Evolutionary conservation across 2,797 vertebrate genomes (phyloP).

Genomic region (Eremophila alpestris): DNA sequence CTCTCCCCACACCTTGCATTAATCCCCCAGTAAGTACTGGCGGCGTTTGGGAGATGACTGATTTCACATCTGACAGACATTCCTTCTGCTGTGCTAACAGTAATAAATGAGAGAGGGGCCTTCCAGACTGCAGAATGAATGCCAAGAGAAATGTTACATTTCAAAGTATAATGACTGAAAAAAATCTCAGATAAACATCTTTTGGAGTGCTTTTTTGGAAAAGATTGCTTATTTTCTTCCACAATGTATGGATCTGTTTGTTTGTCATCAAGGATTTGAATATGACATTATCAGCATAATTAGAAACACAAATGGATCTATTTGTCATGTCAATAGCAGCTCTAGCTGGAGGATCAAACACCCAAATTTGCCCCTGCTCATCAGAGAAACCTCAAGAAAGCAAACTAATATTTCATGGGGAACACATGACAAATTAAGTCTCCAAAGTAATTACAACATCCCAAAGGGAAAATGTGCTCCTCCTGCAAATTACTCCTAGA

Average conservation of each 20-base stretch:
- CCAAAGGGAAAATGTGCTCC: conserved; percentile 2
- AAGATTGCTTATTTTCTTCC: conserved; percentile 24
- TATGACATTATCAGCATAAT: background rate
- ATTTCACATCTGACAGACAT: conserved; percentile 77
- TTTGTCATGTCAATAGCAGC: conserved; percentile 19
- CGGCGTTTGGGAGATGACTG: conserved; percentile 67
- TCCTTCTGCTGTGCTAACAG: conserved; percentile 72
- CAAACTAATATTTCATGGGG: conserved; percentile 59
- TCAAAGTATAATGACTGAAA: conserved; percentile 68
- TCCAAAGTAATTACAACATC: conserved; percentile 54
- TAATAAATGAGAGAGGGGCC: conserved; percentile 61
- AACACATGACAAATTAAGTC: conserved; percentile 51
- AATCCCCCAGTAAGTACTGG: conserved; percentile 71
- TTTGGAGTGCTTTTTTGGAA: background rate
- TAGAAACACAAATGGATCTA: conserved; percentile 46
- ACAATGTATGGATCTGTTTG: background rate
- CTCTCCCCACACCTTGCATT: conserved; percentile 70
- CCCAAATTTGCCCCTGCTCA: conserved; percentile 29
- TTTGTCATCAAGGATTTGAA: conserved; percentile 21
- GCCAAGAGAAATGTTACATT: conserved; percentile 74
- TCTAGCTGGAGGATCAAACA: conserved; percentile 52
- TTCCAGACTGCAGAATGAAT: conserved; percentile 57
- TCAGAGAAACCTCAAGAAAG: conserved; percentile 45
- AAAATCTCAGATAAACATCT: conserved; percentile 45
- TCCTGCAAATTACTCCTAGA: conserved; percentile 28